Evolutionary conservation across 2,888 invertebrate genomes (phyloP), one percentile per base, ranked within the genome.

Genomic region (Mellilla xanthometata): DNA sequence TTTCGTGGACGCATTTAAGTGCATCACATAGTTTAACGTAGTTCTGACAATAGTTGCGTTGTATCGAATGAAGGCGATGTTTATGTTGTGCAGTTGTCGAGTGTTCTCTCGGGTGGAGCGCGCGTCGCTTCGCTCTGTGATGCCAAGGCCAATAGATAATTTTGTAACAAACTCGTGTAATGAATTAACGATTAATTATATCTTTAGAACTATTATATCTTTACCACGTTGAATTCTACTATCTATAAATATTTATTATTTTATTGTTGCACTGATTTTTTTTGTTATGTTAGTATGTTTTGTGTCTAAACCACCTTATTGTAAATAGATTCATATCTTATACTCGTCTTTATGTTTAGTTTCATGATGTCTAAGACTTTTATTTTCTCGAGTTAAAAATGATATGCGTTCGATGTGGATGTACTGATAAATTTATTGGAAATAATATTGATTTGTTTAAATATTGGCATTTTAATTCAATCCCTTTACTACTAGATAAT

Each of bases 381-480:
- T 83, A 81, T 81, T 86, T 87, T 82, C 82, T 82, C 81, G 74
- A 76, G 76, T 79, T 24, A 24, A 24, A 66, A 81, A 77, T 76
- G 76, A 77, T 75, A 73, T 72, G 71, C 86, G 83, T 87, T 88
- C 85, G 76, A 79, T 79, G 84, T 86, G 87, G 86, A 86, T 87
- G 88, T 86, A 86, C 85, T 83, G 87, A 88, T 85, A 87, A 81
- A 72, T 85, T 86, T 85, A 88, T 84, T 86, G 85, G 79, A 87
- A 88, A 88, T 89, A 89, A 88, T 89, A 89, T 88, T 86, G 89
- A 89, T 86, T 87, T 89, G 89, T 89, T 89, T 88, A 88, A 82
- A 81, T 50, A 61, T 49, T 58, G 65, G 50, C 58, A 62, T 73
- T 19, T 19, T 19, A 5, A 19, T 19, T 19, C 15, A n/a, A n/a